Base-by-base conservation (phyloP, 2,888 invertebrate species). In the Agrilus biguttatus region DNA sequence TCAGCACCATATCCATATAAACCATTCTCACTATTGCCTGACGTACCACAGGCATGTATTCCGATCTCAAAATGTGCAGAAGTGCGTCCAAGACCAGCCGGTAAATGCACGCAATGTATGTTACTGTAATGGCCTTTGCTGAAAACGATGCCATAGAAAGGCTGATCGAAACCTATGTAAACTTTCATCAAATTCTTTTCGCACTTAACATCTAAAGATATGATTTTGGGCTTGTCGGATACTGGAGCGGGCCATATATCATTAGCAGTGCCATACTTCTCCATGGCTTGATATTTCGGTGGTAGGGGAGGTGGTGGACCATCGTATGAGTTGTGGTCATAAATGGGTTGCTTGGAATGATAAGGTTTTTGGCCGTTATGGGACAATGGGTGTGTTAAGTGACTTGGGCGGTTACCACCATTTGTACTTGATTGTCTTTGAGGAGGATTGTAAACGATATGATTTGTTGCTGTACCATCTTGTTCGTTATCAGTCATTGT, bases 111-210 rank as follows among this genome's bases (percentile, higher is more conserved):
- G 58, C 92, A 92, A 61, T 89, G 88, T 42, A 85, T 82, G 60
- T 92, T 90, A 53, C 88, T 89, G 66, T 91, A 92, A 63, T 91
- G 89, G 2, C 92, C 91, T 65, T 92, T 92, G 48, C 89, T 90
- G 71, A 92, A 92, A 34, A 92, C 87, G 39, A 92, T 90, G n/a
- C 92, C 92, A 55, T 86, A 89, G 72, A 92, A 92, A 0, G 92
- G 91, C 58, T 90, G 88, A 58, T 92, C 91, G 58, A 92, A 92
- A 49, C 88, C 87, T n/a, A 92, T 74, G 56, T 86, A 89, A 1
- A 93, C 90, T 62, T 91, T 83, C 92, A 93, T 93, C 43, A 86
- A 75, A 58, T 83, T 90, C 62, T 91, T 91, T 66, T 92, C 92
- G 63, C 92, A 93, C 63, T 92, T 91, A 0, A 92, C 92, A 55